phyloP scores from a whole-genome alignment of 2,888 invertebrate species.

The Drosophila hamatofila region DNA sequence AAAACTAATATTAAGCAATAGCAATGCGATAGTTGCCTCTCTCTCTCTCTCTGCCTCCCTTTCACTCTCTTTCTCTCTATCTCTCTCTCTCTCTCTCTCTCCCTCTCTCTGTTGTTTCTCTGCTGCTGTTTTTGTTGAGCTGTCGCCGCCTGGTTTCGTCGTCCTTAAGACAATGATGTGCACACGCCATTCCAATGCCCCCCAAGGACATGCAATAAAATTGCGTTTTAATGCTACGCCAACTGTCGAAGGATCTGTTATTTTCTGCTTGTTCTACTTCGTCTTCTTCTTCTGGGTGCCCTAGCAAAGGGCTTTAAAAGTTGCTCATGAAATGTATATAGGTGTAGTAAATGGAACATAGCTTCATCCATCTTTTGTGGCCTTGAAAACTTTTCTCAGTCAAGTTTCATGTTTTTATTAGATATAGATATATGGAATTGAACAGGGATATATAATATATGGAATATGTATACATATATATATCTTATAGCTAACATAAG shows the following conservation, averaged over 20 bases:
- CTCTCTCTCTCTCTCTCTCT: neutral
- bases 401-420: neutral
- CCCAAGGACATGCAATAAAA: slow-evolving; percentile 75
- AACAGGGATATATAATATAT: too few relatives aligned
- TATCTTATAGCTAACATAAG: neutral
- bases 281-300: neutral
- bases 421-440: neutral
- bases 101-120: slow-evolving; percentile 13
- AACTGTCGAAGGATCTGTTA: slow-evolving; percentile 46
- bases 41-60: neutral
- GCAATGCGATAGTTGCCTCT: slow-evolving; percentile 6
- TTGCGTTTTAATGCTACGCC: slow-evolving; percentile 73
- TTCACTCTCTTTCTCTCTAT: neutral
- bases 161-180: slow-evolving; percentile 70
- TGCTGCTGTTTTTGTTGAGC: slow-evolving; percentile 26
- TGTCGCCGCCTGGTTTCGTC: slow-evolving; percentile 56
- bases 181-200: slow-evolving; percentile 39
- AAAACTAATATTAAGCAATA: slow-evolving; percentile 72
- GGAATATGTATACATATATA: too few relatives aligned
- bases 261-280: neutral
- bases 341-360: neutral
- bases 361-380: neutral
- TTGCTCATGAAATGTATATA: neutral
- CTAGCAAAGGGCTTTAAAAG: neutral
- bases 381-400: neutral